Conservation (phyloP, 2,113 vertebrate species). For the Chiloscyllium plagiosum region DNA sequence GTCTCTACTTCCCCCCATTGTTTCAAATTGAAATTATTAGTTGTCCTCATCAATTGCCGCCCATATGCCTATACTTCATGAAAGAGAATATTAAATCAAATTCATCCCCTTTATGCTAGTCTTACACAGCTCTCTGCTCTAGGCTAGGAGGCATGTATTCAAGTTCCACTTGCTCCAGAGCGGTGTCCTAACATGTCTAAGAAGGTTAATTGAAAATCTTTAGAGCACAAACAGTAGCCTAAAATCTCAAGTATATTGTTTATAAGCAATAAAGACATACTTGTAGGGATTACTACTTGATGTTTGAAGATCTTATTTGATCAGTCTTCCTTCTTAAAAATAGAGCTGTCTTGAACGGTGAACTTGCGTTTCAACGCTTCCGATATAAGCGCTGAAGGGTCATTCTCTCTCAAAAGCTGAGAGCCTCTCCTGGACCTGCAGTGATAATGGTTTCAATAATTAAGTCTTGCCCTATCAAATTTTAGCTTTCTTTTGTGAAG, state of each 20-base stretch:
- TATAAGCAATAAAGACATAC: not conserved
- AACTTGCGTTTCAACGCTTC: constrained; percentile 90
- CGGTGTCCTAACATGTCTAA: no score
- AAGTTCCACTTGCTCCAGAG: no score
- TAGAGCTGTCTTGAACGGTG: constrained; percentile 81
- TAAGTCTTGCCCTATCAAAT: not conserved
- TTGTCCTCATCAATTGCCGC: not conserved
- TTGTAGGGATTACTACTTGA: not conserved
- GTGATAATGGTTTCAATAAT: not conserved
- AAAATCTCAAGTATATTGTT: not conserved
- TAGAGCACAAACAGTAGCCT: not conserved
- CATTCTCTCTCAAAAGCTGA: constrained; percentile 77
- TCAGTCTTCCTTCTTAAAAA: constrained; percentile 52
- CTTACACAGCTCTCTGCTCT: not conserved
- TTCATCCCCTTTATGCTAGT: not conserved
- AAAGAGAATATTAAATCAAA: not conserved
- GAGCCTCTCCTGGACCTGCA: constrained; percentile 70
- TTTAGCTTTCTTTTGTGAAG: not conserved
- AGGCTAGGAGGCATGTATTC: no score
- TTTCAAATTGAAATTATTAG: not conserved
- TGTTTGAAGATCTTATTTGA: not conserved
- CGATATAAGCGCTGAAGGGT: constrained; percentile 83
- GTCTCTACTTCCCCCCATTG: not conserved
- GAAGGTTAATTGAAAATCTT: no score
- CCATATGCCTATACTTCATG: not conserved